Evolutionary conservation across 2,888 invertebrate species (phyloP).

Genomic region (Lasioglossum villosulum): DNA sequence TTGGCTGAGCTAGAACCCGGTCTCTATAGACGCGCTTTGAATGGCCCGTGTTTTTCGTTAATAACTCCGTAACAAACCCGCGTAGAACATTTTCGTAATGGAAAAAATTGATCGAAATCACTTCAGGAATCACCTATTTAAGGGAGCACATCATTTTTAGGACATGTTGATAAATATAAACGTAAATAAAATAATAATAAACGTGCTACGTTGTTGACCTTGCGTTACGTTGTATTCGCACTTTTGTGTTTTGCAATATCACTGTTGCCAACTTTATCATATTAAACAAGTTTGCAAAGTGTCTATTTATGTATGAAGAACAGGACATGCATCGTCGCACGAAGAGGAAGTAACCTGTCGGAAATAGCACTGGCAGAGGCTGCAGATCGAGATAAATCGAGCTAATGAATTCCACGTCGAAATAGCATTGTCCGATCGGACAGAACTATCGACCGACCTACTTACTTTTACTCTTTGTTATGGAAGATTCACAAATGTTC

Average conservation of each 20-base stretch:
- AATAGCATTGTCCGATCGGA: conserved; percentile 76
- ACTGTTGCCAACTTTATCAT: conserved; percentile 16
- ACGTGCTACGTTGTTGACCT: background rate
- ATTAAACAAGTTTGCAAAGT: conserved; percentile 16
- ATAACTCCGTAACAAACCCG: no score
- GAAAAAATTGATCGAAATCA: no score
- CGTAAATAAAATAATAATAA: no score
- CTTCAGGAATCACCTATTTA: no score
- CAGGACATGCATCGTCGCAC: conserved; percentile 48
- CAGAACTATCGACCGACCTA: conserved; percentile 80
- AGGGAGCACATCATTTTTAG: no score
- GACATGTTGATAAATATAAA: no score
- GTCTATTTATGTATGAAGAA: conserved; percentile 44
- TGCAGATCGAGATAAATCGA: conserved; percentile 75
- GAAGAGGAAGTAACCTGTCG: conserved; percentile 60
- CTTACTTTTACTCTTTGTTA: conserved; percentile 63
- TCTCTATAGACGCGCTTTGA: no score
- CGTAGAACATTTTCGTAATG: no score
- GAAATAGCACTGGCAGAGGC: conserved; percentile 64
- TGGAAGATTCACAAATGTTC: conserved; percentile 57
- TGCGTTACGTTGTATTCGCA: background rate
- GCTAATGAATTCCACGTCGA: conserved; percentile 78
- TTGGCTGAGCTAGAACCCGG: no score
- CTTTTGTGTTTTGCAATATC: background rate
- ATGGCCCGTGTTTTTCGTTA: no score